Conservation (phyloP, 2,888 invertebrate genomes). For the Drosophila fungiperda region DNA sequence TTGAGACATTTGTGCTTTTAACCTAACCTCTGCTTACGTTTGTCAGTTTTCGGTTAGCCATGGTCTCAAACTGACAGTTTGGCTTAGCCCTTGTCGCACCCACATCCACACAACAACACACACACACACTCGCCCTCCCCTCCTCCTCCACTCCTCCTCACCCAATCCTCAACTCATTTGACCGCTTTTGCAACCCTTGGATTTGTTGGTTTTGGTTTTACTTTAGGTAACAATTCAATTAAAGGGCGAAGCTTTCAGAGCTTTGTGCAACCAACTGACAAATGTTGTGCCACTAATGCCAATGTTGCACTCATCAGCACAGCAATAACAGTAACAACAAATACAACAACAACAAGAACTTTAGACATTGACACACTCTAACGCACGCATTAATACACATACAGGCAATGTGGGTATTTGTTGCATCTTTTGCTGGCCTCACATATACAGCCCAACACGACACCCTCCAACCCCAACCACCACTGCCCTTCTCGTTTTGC, state of each 20-base stretch:
- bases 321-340: conserved; percentile 14
- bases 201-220: conserved; percentile 18
- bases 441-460: neutral
- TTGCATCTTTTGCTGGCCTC: conserved; percentile 13
- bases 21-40: conserved; percentile 11
- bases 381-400: conserved; percentile 26
- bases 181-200: conserved; percentile 27
- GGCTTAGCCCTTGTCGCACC: conserved; percentile 2
- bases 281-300: conserved; percentile 44
- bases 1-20: neutral
- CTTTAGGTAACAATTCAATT: conserved; percentile 41
- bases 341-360: neutral
- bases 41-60: conserved; percentile 3
- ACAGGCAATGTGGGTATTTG: too few relatives aligned
- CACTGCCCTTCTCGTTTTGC: neutral
- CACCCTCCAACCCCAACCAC: neutral
- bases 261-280: conserved; percentile 40
- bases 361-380: conserved; percentile 37
- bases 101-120: too few relatives aligned
- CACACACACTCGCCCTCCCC: neutral
- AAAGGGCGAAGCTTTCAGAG: conserved; percentile 34
- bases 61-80: conserved; percentile 34
- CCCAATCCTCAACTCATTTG: neutral
- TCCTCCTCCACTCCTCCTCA: rapidly evolving
- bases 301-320: conserved; percentile 42